Percentiles rank a stretch among this genome's conserved stretches.
These are phyloP conservation scores for Parotocinclus haroldoi DNA, from an alignment of 2,797 vertebrate species.

Conservation along the genomic window DNA sequence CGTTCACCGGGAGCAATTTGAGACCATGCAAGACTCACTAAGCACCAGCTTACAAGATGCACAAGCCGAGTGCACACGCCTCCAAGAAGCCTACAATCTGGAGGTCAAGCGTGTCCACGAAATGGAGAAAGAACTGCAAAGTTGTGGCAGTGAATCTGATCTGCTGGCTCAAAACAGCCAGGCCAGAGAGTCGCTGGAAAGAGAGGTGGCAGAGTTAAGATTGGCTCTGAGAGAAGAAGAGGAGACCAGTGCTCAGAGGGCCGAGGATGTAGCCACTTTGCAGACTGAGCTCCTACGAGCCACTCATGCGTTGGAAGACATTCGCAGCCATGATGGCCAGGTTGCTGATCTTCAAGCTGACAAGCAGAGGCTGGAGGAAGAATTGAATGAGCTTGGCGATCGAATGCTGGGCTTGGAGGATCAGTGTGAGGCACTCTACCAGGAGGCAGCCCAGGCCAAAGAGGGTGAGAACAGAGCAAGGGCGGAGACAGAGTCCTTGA, in stretches of 20 bases:
- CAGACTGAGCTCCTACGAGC: slow-evolving; percentile 75
- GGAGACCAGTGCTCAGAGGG: slow-evolving; percentile 67
- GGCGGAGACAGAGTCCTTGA: slow-evolving; percentile 73
- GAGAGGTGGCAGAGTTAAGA: slow-evolving; percentile 57
- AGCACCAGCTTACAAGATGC: slow-evolving; percentile 65
- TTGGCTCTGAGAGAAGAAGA: slow-evolving; percentile 74
- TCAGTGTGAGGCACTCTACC: slow-evolving; percentile 70
- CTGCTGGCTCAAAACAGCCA: slow-evolving; percentile 64
- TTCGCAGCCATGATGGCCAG: slow-evolving; percentile 71
- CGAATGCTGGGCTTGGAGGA: slow-evolving; percentile 65
- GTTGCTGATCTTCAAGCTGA: slow-evolving; percentile 69
- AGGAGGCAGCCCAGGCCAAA: slow-evolving; percentile 66
- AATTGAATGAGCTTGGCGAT: slow-evolving; percentile 64
- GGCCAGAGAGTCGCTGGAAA: slow-evolving; percentile 71
- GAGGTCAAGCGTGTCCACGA: slow-evolving; percentile 64
- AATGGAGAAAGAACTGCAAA: slow-evolving; percentile 74
- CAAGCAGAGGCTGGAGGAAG: slow-evolving; percentile 77
- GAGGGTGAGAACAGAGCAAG: slow-evolving; percentile 70
- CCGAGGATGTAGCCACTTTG: slow-evolving; percentile 71
- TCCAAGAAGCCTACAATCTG: slow-evolving; percentile 56
- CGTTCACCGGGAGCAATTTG: slow-evolving; percentile 69
- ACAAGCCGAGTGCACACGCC: slow-evolving; percentile 67
- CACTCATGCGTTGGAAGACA: slow-evolving; percentile 70
- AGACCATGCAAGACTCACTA: slow-evolving; percentile 73
- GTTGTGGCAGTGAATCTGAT: slow-evolving; percentile 55